Conservation (phyloP, 2,113 vertebrate species). For the Platysternon megacephalum region DNA sequence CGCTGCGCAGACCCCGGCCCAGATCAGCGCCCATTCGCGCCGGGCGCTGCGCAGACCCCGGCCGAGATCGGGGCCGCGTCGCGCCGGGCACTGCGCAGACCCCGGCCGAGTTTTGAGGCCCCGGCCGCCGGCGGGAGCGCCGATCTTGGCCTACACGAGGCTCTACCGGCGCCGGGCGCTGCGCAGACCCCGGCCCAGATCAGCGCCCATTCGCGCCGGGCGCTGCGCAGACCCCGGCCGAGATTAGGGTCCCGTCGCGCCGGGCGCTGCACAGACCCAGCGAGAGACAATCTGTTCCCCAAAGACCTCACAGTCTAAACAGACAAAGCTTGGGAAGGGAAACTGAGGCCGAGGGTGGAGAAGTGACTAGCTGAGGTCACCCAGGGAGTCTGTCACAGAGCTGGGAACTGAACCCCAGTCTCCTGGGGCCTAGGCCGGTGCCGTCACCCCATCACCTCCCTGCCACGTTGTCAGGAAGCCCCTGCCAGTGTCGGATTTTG, state of each 20-base stretch:
- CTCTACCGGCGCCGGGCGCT: no score
- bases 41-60: no score
- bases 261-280: background rate
- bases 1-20: no score
- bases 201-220: no score
- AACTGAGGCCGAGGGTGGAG: background rate
- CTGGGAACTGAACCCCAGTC: background rate
- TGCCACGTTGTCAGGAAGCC: background rate
- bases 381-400: background rate
- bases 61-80: no score
- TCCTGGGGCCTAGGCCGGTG: background rate
- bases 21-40: no score
- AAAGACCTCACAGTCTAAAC: background rate
- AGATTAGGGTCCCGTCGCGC: background rate
- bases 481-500: background rate
- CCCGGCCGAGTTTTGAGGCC: no score
- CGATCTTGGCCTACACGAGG: no score
- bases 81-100: no score
- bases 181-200: no score
- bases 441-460: background rate
- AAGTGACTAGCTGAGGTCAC: background rate
- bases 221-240: no score
- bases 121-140: no score
- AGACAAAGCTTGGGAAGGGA: background rate
- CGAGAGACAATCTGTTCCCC: background rate